Evolutionary conservation across 2,888 invertebrate species (phyloP).

Genomic region (Gymnoscelis rufifasciata): DNA sequence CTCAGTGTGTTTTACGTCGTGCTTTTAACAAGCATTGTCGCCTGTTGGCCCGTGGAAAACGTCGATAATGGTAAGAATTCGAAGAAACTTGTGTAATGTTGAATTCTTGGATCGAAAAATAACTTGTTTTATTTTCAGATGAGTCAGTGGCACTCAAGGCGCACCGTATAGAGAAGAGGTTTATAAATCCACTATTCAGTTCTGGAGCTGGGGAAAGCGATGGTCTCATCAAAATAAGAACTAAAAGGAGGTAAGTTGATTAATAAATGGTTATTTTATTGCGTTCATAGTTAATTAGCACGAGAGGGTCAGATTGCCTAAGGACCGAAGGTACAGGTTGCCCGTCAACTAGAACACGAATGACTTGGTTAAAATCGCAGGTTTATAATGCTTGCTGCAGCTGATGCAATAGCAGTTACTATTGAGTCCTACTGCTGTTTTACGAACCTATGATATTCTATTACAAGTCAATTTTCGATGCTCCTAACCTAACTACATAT

Average conservation of each 20-base stretch:
- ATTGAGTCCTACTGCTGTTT: too few relatives aligned
- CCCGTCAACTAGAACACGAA: too few relatives aligned
- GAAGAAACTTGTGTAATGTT: too few relatives aligned
- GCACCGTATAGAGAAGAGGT: constrained; percentile 49
- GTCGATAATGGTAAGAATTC: constrained; percentile 33
- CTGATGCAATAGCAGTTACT: too few relatives aligned
- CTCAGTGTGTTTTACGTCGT: constrained; percentile 33
- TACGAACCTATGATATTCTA: too few relatives aligned
- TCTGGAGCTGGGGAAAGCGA: constrained; percentile 37
- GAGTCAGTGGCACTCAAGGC: constrained; percentile 7
- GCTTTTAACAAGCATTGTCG: constrained; percentile 32
- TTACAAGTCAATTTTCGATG: too few relatives aligned
- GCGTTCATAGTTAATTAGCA: neutral
- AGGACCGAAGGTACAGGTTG: neutral
- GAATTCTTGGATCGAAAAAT: too few relatives aligned
- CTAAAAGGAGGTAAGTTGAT: constrained; percentile 50
- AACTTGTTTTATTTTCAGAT: constrained; percentile 29
- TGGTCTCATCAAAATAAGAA: constrained; percentile 47
- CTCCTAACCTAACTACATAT: too few relatives aligned
- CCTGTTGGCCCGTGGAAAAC: constrained; percentile 41
- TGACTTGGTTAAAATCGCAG: too few relatives aligned
- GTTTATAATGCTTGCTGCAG: too few relatives aligned
- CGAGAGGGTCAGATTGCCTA: neutral
- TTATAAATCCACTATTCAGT: constrained; percentile 50
- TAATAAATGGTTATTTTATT: neutral